phyloP scores from a whole-genome alignment of 2,113 vertebrate genomes.

The Cairina moschata region DNA sequence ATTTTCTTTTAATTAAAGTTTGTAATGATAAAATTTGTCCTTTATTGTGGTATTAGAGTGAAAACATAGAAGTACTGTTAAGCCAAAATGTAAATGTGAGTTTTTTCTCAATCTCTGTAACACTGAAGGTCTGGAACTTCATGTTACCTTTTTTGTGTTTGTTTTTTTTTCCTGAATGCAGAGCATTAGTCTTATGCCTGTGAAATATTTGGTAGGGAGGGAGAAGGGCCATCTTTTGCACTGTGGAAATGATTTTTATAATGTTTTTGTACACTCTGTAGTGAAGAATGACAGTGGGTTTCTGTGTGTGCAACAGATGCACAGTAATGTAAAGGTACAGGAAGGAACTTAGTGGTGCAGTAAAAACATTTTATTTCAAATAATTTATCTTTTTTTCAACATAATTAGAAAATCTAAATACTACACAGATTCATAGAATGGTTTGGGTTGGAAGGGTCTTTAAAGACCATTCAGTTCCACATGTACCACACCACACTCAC shows the following conservation, averaged over 20 bases:
- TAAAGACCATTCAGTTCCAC: no score
- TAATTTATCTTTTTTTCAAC: background rate
- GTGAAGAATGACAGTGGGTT: background rate
- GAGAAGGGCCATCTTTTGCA: background rate
- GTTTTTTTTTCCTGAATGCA: background rate
- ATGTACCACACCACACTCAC: no score
- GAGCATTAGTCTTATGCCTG: background rate
- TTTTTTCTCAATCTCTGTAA: background rate
- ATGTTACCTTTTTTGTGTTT: background rate
- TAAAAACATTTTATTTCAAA: background rate
- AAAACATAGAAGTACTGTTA: background rate
- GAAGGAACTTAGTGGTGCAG: background rate
- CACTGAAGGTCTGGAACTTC: background rate
- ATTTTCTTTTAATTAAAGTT: background rate
- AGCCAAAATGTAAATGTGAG: background rate
- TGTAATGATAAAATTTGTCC: background rate
- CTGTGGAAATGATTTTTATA: background rate
- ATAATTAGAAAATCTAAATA: background rate
- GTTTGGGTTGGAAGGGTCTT: no score
- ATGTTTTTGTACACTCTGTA: background rate
- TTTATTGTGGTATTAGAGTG: background rate
- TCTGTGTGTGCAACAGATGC: background rate
- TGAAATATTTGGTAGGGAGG: background rate
- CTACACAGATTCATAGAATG: background rate
- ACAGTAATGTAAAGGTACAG: accelerated